A percentile compares a stretch with the other conserved stretches of the same genome.
phyloP scores from a whole-genome alignment of 2,797 vertebrate species.

The Melanogrammus aeglefinus region DNA sequence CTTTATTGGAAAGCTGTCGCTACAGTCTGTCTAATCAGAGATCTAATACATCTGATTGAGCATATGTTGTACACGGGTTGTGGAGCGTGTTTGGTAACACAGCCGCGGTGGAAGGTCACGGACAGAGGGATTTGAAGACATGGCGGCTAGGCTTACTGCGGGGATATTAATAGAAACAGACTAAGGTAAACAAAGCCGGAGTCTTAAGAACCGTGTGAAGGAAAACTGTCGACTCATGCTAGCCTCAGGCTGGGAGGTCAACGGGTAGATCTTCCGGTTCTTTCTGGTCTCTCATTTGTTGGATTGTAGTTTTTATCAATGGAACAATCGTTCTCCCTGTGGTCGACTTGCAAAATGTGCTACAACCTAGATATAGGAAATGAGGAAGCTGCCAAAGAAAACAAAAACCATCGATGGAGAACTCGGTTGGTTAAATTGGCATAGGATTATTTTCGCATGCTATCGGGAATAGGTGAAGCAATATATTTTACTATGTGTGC shows the following conservation, averaged over 20 bases:
- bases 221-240: too few species aligned
- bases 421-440: too few species aligned
- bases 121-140: not conserved
- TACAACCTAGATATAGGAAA: not conserved
- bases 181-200: too few species aligned
- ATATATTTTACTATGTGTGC: too few species aligned
- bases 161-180: not conserved
- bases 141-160: not conserved
- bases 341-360: too few species aligned
- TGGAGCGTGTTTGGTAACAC: not conserved
- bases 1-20: conserved; percentile 15
- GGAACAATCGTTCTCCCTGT: not conserved
- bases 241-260: not conserved
- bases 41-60: not conserved
- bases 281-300: not conserved
- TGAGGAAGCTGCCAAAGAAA: not conserved
- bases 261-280: not conserved
- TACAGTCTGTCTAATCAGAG: too few species aligned
- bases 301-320: not conserved
- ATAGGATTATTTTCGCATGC: too few species aligned
- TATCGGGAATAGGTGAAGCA: too few species aligned
- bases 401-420: too few species aligned
- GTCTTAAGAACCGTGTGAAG: not conserved
- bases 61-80: not conserved
- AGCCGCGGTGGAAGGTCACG: not conserved